A percentile compares a stretch with the other conserved stretches of the same genome.
Evolutionary conservation across 2,888 invertebrate genomes (phyloP).

Genomic region (Erannis defoliaria): DNA sequence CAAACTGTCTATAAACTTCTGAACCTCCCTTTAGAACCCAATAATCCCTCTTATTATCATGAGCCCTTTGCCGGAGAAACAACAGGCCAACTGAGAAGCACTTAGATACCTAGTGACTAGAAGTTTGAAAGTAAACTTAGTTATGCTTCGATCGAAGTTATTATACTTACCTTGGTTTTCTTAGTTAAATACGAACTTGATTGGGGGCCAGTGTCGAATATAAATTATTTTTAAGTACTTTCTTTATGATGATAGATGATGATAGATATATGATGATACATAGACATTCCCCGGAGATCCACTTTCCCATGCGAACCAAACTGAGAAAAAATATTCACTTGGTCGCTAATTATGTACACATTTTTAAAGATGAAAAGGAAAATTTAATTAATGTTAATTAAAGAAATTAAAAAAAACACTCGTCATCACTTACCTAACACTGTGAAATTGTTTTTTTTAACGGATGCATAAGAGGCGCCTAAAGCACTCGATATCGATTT

Average conservation of each 20-base stretch:
- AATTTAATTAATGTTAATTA: no score
- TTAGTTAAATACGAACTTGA: conserved; percentile 3
- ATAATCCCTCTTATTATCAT: conserved; percentile 8
- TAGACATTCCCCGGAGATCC: no score
- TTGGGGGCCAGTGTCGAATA: neutral
- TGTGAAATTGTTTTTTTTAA: no score
- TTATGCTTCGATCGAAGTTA: conserved; percentile 13
- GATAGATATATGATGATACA: no score
- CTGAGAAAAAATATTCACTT: no score
- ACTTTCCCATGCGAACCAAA: no score
- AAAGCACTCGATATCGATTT: no score
- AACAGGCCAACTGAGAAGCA: conserved; percentile 15
- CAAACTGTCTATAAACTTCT: conserved; percentile 10
- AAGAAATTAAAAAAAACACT: no score
- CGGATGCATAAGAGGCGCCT: no score
- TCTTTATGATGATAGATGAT: neutral
- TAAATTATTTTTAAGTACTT: neutral
- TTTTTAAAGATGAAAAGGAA: no score
- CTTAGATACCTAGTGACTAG: conserved; percentile 12
- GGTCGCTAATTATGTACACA: no score
- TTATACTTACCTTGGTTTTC: neutral
- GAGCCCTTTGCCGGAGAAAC: conserved; percentile 6
- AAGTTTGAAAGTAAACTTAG: conserved; percentile 20
- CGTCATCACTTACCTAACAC: no score
- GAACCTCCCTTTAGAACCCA: conserved; percentile 1